Percentiles rank a stretch among this genome's conserved stretches.
Evolutionary conservation across 2,888 invertebrate genomes (phyloP).

Genomic region (Fissipunctia ypsillon): DNA sequence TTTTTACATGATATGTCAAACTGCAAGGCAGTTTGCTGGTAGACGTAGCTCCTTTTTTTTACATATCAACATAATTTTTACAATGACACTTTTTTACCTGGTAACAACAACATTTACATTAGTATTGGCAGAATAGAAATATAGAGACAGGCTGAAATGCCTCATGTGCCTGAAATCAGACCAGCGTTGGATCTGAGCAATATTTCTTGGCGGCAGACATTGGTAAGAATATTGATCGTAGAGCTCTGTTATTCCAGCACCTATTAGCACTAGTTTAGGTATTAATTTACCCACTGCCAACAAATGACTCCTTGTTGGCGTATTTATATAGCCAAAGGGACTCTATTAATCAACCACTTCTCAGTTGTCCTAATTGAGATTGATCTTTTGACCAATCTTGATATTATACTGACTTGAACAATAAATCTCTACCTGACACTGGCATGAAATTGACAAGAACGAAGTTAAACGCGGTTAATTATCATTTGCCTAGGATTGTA

Average conservation of each 20-base stretch:
- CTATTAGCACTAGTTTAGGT: background rate
- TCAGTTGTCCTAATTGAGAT: constrained; percentile 40
- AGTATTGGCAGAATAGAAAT: no score
- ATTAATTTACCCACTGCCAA: background rate
- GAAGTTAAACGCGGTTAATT: constrained; percentile 28
- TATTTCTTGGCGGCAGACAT: no score
- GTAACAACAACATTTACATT: no score
- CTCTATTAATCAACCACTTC: constrained; percentile 30
- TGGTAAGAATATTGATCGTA: background rate
- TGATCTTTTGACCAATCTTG: constrained; percentile 16
- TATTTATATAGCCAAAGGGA: constrained; percentile 11
- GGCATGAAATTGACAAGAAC: constrained; percentile 16
- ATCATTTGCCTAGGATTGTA: background rate
- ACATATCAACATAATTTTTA: no score
- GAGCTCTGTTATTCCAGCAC: background rate
- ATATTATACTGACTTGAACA: constrained; percentile 10
- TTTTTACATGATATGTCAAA: no score
- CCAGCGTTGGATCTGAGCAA: no score
- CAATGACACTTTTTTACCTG: no score
- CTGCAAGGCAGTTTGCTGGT: no score
- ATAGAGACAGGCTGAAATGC: no score
- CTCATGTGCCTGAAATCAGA: no score
- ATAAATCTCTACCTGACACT: constrained; percentile 32
- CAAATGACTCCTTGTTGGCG: background rate
- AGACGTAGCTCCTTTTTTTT: no score